Conservation (phyloP, 2,888 invertebrate genomes). For the Thereva unica region DNA sequence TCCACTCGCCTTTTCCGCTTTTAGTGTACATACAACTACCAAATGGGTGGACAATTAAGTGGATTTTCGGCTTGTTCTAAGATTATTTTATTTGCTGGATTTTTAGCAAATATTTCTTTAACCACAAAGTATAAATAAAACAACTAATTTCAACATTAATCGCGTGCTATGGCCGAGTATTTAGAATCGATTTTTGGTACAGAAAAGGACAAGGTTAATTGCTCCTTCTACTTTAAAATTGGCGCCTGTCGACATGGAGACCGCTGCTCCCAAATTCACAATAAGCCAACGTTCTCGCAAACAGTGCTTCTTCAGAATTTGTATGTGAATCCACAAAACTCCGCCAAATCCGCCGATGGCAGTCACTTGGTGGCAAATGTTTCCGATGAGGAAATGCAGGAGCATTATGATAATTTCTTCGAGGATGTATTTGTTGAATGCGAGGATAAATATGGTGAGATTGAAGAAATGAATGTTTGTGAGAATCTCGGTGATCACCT, state of each 20-base stretch:
- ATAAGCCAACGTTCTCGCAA: conserved; percentile 99
- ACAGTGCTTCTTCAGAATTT: conserved; percentile 96
- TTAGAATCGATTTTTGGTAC: conserved; percentile 98
- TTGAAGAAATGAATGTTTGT: conserved; percentile 99
- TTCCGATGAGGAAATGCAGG: conserved; percentile 97
- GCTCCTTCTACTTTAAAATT: conserved; percentile 99
- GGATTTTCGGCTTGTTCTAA: too few species aligned
- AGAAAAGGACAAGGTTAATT: conserved; percentile 98
- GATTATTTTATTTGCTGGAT: too few species aligned
- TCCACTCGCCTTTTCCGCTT: too few species aligned
- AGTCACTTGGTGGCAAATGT: conserved; percentile 93
- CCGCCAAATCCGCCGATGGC: conserved; percentile 96
- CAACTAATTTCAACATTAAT: too few species aligned
- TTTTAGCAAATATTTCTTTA: too few species aligned
- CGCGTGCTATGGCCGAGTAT: conserved; percentile 84
- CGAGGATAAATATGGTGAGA: conserved; percentile 98
- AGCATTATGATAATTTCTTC: conserved; percentile 99
- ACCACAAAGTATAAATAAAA: too few species aligned
- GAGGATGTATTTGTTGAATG: conserved; percentile 99
- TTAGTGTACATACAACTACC: too few species aligned
- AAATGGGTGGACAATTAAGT: too few species aligned
- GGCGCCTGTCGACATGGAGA: conserved; percentile 99
- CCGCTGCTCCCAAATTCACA: conserved; percentile 96
- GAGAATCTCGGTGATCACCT: conserved; percentile 98
- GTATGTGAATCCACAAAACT: conserved; percentile 98